These are phyloP conservation scores for Ethmia dodecea DNA, from an alignment of 2,888 invertebrate species.

Conservation along the genomic window DNA sequence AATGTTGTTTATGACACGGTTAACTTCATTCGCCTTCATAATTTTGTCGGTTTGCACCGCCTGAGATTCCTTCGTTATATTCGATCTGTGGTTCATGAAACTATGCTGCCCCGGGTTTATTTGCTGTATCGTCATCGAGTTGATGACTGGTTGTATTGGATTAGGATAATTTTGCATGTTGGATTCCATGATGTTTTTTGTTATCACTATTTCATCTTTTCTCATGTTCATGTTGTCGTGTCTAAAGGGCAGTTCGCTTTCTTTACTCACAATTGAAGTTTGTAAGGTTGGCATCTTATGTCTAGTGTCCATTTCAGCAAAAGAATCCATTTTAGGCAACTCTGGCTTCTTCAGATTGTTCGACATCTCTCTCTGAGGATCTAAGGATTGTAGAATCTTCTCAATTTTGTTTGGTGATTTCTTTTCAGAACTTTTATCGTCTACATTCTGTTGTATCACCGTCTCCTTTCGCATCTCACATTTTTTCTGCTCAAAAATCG, in stretches of 20 bases:
- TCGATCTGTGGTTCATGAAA: slow-evolving; percentile 53
- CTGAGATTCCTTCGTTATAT: slow-evolving; percentile 57
- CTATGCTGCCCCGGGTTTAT: slow-evolving; percentile 56
- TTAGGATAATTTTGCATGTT: slow-evolving; percentile 48
- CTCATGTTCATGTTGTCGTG: slow-evolving; percentile 45
- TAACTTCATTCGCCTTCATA: slow-evolving; percentile 49
- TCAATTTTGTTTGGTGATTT: slow-evolving; percentile 64
- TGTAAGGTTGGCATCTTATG: slow-evolving; percentile 44
- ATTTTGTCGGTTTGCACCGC: slow-evolving; percentile 61
- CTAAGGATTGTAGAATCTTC: slow-evolving; percentile 54
- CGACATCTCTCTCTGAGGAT: slow-evolving; percentile 49
- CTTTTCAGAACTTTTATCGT: slow-evolving; percentile 55
- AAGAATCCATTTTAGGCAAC: slow-evolving; percentile 50
- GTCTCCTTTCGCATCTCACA: slow-evolving; percentile 64
- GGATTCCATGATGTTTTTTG: slow-evolving; percentile 55
- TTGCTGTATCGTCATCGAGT: slow-evolving; percentile 66
- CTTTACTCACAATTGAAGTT: slow-evolving; percentile 43
- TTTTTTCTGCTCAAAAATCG: slow-evolving; percentile 45
- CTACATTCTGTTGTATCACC: slow-evolving; percentile 60
- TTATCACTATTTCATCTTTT: slow-evolving; percentile 63
- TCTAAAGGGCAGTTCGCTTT: slow-evolving; percentile 53
- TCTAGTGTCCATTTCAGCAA: slow-evolving; percentile 46
- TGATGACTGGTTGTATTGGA: slow-evolving; percentile 36
- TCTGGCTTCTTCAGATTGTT: slow-evolving; percentile 47
- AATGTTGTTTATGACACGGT: slow-evolving; percentile 42